Evolutionary conservation across 2,888 invertebrate species (phyloP).

Genomic region (Steromphala cineraria): DNA sequence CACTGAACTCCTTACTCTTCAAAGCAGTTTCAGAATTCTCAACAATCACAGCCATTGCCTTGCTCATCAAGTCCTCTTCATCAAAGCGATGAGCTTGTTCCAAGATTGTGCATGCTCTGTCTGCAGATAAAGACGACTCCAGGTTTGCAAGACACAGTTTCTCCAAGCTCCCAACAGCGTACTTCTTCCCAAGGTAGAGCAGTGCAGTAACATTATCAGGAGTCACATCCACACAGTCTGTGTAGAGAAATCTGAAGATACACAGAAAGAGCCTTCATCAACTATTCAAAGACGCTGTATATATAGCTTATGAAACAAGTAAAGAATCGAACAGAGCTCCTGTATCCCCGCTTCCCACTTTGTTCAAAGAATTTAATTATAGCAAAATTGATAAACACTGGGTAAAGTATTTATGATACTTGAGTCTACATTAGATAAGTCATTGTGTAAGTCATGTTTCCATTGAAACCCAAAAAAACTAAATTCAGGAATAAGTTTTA

Average conservation of each 20-base stretch:
- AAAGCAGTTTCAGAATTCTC: not conserved
- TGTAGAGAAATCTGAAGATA: not conserved
- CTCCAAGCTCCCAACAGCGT: not conserved
- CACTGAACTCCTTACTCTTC: not conserved
- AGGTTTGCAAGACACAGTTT: not conserved
- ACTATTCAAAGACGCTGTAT: too few species aligned
- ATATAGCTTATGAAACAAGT: too few species aligned
- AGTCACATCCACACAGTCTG: not conserved
- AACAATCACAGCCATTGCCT: not conserved
- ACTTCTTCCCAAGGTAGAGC: not conserved
- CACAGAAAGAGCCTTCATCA: too few species aligned
- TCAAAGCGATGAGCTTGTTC: not conserved
- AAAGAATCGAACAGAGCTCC: too few species aligned
- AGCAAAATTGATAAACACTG: too few species aligned
- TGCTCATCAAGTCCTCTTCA: not conserved
- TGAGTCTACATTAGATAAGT: too few species aligned
- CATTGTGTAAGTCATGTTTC: too few species aligned
- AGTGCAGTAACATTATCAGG: not conserved
- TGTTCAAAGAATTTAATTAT: too few species aligned
- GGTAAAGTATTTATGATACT: too few species aligned
- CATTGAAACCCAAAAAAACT: too few species aligned
- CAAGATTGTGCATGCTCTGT: not conserved
- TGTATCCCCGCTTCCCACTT: too few species aligned
- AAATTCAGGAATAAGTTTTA: too few species aligned
- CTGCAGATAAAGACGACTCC: not conserved